Evolutionary conservation across 2,113 vertebrate genomes (phyloP).

Genomic region (Rynchops niger): DNA sequence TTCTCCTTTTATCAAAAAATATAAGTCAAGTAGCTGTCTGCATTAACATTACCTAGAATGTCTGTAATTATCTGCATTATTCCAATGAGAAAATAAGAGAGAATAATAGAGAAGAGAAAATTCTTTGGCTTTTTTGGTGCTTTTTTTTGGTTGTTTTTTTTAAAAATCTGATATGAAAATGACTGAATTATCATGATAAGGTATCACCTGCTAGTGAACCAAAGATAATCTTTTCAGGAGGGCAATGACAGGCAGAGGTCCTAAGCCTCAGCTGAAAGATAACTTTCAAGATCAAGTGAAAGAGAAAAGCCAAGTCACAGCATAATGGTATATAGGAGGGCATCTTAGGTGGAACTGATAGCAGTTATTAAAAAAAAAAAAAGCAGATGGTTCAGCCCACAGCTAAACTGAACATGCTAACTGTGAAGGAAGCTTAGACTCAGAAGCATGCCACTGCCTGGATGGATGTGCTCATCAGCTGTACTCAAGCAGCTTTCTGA

Average conservation of each 20-base stretch:
- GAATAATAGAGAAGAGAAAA: neutral
- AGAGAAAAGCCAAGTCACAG: neutral
- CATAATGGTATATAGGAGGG: neutral
- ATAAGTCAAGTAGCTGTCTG: neutral
- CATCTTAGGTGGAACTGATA: conserved; percentile 25
- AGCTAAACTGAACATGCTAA: neutral
- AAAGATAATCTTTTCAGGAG: neutral
- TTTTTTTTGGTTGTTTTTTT: neutral
- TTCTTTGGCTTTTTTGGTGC: neutral
- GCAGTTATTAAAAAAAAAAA: neutral
- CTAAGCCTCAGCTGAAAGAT: neutral
- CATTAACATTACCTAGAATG: neutral
- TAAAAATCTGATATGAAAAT: neutral
- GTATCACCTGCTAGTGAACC: neutral
- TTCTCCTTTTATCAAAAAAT: no score
- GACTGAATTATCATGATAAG: neutral
- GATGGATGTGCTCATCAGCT: neutral
- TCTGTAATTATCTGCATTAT: neutral
- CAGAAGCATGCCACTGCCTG: neutral
- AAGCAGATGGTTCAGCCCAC: neutral
- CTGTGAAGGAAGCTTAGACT: neutral
- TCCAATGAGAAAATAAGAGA: neutral
- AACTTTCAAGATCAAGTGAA: neutral
- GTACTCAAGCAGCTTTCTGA: neutral
- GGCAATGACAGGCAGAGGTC: neutral